These are phyloP conservation scores for Dromius quadrimaculatus DNA, from an alignment of 2,888 invertebrate genomes.

Conservation along the genomic window DNA sequence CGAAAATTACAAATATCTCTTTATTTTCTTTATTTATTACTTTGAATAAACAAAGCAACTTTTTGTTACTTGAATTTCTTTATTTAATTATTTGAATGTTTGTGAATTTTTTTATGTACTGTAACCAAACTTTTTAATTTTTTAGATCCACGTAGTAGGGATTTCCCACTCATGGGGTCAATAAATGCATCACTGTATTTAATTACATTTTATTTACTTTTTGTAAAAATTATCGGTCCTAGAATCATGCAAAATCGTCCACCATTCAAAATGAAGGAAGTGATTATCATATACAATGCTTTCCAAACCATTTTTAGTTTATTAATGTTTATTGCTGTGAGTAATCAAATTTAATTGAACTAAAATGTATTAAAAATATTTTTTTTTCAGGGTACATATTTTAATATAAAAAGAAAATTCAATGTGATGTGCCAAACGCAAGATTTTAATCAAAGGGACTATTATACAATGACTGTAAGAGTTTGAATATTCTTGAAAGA, in stretches of 20 bases:
- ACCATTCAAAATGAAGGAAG: background rate
- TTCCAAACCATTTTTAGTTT: constrained; percentile 3
- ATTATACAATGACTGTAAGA: background rate
- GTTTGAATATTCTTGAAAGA: background rate
- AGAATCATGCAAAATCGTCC: background rate
- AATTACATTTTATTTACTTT: background rate
- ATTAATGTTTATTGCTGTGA: background rate
- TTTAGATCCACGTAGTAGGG: background rate
- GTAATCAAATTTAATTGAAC: background rate
- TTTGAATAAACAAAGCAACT: no score
- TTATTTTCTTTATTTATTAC: no score
- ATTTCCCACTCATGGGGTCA: background rate
- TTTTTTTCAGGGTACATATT: background rate
- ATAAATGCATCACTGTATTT: background rate
- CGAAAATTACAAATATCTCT: no score
- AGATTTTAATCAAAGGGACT: background rate
- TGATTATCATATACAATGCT: background rate
- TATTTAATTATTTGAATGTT: no score
- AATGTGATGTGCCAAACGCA: background rate
- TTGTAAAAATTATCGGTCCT: constrained; percentile 6
- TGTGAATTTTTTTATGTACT: no score
- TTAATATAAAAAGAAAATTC: no score
- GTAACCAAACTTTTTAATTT: no score
- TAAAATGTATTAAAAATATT: background rate
- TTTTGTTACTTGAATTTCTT: no score